phyloP scores from a whole-genome alignment of 2,797 vertebrate genomes.

The Crax fasciolata region DNA sequence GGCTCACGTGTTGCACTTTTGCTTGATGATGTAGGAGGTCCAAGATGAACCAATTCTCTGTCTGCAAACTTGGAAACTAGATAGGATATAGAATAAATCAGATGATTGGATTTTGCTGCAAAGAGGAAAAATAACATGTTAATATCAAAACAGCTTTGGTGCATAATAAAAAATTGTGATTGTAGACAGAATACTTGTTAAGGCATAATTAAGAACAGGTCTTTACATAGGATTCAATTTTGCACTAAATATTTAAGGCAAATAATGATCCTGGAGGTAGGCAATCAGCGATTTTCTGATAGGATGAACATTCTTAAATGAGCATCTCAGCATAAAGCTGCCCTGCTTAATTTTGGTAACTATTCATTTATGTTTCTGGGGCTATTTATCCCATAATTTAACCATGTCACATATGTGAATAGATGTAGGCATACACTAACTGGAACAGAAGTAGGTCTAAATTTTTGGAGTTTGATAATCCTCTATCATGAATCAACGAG shows the following conservation, averaged over 20 bases:
- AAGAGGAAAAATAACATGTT: not conserved
- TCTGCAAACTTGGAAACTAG: constrained; percentile 86
- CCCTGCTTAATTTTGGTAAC: not conserved
- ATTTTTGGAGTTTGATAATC: not conserved
- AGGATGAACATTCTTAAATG: not conserved
- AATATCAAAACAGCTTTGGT: not conserved
- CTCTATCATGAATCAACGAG: no score
- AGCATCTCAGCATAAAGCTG: not conserved
- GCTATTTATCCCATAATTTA: not conserved
- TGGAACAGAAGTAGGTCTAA: not conserved
- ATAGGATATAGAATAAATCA: constrained; percentile 55
- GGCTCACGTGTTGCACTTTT: constrained; percentile 59
- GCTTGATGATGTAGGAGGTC: constrained; percentile 80
- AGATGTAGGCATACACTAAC: not conserved
- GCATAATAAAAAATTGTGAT: not conserved
- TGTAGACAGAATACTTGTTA: not conserved
- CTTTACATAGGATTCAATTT: not conserved
- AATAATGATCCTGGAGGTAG: not conserved
- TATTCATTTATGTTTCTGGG: not conserved
- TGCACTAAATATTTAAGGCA: not conserved
- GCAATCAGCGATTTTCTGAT: accelerated
- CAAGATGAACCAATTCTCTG: constrained; percentile 78
- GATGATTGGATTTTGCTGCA: not conserved
- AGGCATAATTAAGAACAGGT: not conserved
- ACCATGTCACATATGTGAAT: not conserved